These are phyloP conservation scores for Muscicapa comitata DNA, from an alignment of 2,797 vertebrate genomes.

Conservation along the genomic window DNA sequence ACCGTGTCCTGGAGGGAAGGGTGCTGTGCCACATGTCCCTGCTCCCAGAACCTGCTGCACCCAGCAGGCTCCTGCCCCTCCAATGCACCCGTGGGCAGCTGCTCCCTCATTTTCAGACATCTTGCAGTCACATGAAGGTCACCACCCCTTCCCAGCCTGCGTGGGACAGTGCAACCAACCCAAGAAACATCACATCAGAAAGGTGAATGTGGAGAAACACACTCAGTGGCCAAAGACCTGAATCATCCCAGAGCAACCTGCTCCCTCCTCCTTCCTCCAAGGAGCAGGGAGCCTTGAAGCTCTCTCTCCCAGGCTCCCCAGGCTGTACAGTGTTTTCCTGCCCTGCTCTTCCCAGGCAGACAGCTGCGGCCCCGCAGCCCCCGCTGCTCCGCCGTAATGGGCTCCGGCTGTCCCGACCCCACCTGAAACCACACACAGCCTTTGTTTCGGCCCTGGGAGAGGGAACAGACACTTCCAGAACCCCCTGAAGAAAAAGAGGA, in stretches of 20 bases:
- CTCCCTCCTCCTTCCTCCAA: not conserved
- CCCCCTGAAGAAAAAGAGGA: not conserved
- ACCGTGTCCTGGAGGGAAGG: rapidly evolving
- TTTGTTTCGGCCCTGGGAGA: not conserved
- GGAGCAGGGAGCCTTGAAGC: not conserved
- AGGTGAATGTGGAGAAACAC: rapidly evolving
- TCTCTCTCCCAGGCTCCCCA: not conserved
- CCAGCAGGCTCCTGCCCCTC: not conserved
- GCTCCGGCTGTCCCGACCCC: constrained; percentile 17
- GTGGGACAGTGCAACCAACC: rapidly evolving
- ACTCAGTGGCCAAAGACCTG: not conserved
- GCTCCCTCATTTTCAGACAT: not conserved
- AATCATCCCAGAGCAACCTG: not conserved
- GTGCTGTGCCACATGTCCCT: rapidly evolving
- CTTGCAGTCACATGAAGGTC: not conserved
- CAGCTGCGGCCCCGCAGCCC: not conserved
- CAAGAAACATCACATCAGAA: rapidly evolving
- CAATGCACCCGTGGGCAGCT: rapidly evolving
- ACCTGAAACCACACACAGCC: constrained; percentile 66
- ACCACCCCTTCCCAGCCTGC: not conserved
- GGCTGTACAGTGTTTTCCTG: not conserved
- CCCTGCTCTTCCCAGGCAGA: not conserved
- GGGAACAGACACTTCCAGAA: constrained; percentile 17
- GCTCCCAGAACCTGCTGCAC: rapidly evolving
- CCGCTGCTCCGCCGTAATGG: not conserved